Percentiles rank a stretch among this genome's conserved stretches.
phyloP scores from a whole-genome alignment of 2,888 invertebrate genomes.

The Lasioglossum leucozonium region DNA sequence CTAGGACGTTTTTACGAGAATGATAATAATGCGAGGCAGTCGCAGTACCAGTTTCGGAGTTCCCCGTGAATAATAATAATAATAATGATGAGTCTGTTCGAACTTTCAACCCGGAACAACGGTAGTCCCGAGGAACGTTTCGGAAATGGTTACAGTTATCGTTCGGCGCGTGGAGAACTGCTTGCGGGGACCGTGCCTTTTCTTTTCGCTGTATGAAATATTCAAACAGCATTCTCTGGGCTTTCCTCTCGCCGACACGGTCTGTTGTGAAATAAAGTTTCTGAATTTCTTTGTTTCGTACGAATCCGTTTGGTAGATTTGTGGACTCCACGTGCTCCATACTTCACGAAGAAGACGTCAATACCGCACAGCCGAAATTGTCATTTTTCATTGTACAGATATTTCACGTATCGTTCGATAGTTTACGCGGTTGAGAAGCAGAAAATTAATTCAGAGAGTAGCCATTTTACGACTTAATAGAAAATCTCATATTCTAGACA shows the following conservation, averaged over 20 bases:
- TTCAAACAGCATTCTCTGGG: constrained; percentile 30
- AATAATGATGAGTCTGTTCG: constrained; percentile 24
- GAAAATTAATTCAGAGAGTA: no score
- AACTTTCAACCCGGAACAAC: constrained; percentile 7
- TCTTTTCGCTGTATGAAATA: constrained; percentile 31
- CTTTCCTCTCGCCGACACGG: constrained; percentile 3
- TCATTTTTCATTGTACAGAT: not conserved
- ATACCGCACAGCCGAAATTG: not conserved
- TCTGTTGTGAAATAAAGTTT: constrained; percentile 11
- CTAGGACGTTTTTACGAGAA: constrained; percentile 29
- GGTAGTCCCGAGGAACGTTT: constrained; percentile 17
- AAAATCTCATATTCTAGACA: no score
- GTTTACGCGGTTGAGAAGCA: not conserved
- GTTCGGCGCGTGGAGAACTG: not conserved
- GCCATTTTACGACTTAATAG: no score
- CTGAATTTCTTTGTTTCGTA: not conserved
- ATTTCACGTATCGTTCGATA: not conserved
- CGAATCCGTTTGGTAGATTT: not conserved
- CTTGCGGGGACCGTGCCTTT: not conserved
- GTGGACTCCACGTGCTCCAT: not conserved
- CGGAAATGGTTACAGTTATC: constrained; percentile 26
- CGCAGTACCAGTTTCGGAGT: constrained; percentile 10
- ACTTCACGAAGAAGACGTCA: not conserved
- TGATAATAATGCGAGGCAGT: constrained; percentile 38
- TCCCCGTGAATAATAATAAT: constrained; percentile 50